Conservation (phyloP, 2,888 invertebrate genomes). For the Tachina lurida region DNA sequence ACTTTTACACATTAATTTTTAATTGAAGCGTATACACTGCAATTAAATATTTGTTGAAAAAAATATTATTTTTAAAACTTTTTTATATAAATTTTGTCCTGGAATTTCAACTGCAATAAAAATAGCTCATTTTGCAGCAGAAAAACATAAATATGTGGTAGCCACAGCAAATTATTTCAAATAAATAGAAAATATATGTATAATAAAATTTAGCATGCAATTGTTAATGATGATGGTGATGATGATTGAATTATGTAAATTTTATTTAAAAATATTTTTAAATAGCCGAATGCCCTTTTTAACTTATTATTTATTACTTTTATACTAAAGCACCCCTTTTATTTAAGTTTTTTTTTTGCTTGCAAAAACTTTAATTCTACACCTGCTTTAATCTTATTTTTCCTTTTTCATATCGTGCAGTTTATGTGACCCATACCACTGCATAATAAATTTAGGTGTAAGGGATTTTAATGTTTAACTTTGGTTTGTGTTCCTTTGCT, state of each 20-base stretch:
- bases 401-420: background rate
- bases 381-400: slow-evolving; percentile 4
- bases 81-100: background rate
- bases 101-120: slow-evolving; percentile 6
- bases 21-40: slow-evolving; percentile 15
- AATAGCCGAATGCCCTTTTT: background rate
- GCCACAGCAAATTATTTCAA: background rate
- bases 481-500: background rate
- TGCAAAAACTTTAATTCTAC: background rate
- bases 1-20: slow-evolving; percentile 15
- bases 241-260: background rate
- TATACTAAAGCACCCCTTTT: background rate
- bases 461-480: slow-evolving; percentile 45
- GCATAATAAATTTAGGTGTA: slow-evolving; percentile 32
- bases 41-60: slow-evolving; percentile 10
- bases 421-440: slow-evolving; percentile 5
- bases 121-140: background rate
- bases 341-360: background rate
- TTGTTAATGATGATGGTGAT: no score
- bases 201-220: background rate
- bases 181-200: background rate
- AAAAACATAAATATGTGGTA: background rate
- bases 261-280: background rate
- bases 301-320: no score
- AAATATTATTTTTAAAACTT: background rate